These are phyloP conservation scores for Coelinius sp. DNA, from an alignment of 2,888 invertebrate genomes.

Conservation along the genomic window DNA sequence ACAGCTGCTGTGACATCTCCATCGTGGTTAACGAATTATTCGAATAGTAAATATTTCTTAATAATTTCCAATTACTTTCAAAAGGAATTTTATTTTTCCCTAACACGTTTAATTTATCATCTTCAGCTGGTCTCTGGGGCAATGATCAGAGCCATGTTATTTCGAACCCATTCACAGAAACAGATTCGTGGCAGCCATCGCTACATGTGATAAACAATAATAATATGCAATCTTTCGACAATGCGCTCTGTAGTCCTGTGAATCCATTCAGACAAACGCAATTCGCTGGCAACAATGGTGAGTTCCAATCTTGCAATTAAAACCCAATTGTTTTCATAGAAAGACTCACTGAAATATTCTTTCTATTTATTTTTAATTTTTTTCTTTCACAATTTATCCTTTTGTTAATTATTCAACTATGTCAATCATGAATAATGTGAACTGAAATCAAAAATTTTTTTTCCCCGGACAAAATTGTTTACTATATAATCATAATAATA, in stretches of 20 bases:
- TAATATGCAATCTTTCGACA: slow-evolving; percentile 63
- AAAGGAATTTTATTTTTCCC: background rate
- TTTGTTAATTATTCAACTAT: too few species aligned
- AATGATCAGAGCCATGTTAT: slow-evolving; percentile 62
- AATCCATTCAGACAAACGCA: slow-evolving; percentile 67
- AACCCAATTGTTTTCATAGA: background rate
- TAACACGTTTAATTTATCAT: slow-evolving; percentile 16
- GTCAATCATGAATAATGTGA: too few species aligned
- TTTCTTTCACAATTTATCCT: too few species aligned
- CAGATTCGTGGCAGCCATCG: slow-evolving; percentile 64
- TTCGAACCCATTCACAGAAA: slow-evolving; percentile 64
- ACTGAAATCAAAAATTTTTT: too few species aligned
- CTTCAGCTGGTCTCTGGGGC: slow-evolving; percentile 60
- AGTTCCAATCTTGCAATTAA: slow-evolving; percentile 31
- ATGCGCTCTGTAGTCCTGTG: slow-evolving; percentile 60
- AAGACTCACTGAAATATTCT: background rate
- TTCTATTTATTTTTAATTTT: background rate
- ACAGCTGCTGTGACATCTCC: slow-evolving; percentile 49
- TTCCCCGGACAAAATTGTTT: too few species aligned
- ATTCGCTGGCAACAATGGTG: slow-evolving; percentile 64
- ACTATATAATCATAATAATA: too few species aligned
- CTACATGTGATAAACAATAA: slow-evolving; percentile 60
- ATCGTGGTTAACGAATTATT: slow-evolving; percentile 60
- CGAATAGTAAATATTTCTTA: slow-evolving; percentile 42
- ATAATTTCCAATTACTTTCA: background rate